Conservation (phyloP, 2,888 invertebrate genomes). For the Eilema sororculum region DNA sequence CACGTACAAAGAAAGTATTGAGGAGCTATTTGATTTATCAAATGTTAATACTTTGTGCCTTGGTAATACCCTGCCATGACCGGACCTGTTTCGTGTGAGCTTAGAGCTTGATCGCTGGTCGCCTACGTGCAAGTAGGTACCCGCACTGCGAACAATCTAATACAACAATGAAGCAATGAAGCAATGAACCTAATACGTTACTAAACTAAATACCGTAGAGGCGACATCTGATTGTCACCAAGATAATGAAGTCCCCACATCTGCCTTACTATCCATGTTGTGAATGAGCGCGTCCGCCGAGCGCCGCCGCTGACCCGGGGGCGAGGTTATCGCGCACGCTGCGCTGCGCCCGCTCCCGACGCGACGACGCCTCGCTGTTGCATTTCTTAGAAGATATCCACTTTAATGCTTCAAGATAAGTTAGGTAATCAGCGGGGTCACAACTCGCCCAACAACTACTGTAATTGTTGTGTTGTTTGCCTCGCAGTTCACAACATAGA, state of each 20-base stretch:
- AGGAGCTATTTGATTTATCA: not conserved
- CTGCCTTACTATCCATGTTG: not conserved
- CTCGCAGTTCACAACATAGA: not conserved
- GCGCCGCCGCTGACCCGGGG: not conserved
- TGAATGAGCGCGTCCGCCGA: constrained; percentile 1
- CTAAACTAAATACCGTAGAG: not conserved
- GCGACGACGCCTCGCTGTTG: not conserved
- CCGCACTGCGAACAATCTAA: too few species aligned
- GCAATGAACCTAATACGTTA: not conserved
- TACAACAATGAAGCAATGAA: not conserved
- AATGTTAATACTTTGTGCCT: not conserved
- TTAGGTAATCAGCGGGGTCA: not conserved
- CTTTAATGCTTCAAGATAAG: not conserved
- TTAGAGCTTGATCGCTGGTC: too few species aligned
- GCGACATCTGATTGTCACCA: not conserved
- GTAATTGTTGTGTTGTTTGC: not conserved
- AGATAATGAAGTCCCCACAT: not conserved
- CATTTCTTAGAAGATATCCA: not conserved
- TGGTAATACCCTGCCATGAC: too few species aligned
- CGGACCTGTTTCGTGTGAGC: too few species aligned
- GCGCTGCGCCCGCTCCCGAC: not conserved
- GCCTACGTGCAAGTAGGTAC: too few species aligned
- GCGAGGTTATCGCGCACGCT: constrained; percentile 6
- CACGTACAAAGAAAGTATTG: too few species aligned
- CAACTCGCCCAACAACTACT: not conserved